Evolutionary conservation across 2,888 invertebrate species (phyloP).

Genomic region (Phyllotreta striolata): DNA sequence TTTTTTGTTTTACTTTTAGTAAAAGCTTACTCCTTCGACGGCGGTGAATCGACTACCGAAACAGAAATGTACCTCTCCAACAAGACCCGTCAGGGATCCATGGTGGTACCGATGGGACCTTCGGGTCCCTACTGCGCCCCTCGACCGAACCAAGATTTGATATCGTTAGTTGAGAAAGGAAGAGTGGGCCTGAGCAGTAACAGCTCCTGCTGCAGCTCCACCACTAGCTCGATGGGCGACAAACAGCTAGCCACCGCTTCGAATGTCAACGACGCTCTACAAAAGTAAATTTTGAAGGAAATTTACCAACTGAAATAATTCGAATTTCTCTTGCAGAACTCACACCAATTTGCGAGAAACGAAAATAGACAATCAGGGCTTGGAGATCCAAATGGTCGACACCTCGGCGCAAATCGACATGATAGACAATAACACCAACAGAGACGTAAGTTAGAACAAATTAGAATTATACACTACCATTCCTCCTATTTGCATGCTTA

Average conservation of each 20-base stretch:
- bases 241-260: slow-evolving; percentile 52
- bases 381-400: slow-evolving; percentile 53
- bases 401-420: slow-evolving; percentile 56
- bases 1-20: slow-evolving; percentile 56
- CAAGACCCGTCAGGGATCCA: slow-evolving; percentile 38
- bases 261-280: slow-evolving; percentile 51
- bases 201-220: slow-evolving; percentile 65
- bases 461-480: neutral
- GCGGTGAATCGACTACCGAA: slow-evolving; percentile 75
- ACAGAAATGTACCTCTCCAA: slow-evolving; percentile 66
- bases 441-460: slow-evolving; percentile 68
- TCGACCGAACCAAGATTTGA: slow-evolving; percentile 54
- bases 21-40: slow-evolving; percentile 70
- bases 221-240: slow-evolving; percentile 64
- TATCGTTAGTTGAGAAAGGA: slow-evolving; percentile 65
- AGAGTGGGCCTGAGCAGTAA: slow-evolving; percentile 61
- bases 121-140: slow-evolving; percentile 59
- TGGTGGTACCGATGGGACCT: slow-evolving; percentile 57
- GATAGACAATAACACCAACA: slow-evolving; percentile 69
- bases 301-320: neutral
- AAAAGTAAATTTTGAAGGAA: slow-evolving; percentile 45
- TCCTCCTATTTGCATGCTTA: neutral
- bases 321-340: slow-evolving; percentile 33
- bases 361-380: slow-evolving; percentile 67
- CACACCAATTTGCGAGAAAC: slow-evolving; percentile 66